Conservation (phyloP, 2,113 vertebrate genomes). For the Polypterus bichir region DNA sequence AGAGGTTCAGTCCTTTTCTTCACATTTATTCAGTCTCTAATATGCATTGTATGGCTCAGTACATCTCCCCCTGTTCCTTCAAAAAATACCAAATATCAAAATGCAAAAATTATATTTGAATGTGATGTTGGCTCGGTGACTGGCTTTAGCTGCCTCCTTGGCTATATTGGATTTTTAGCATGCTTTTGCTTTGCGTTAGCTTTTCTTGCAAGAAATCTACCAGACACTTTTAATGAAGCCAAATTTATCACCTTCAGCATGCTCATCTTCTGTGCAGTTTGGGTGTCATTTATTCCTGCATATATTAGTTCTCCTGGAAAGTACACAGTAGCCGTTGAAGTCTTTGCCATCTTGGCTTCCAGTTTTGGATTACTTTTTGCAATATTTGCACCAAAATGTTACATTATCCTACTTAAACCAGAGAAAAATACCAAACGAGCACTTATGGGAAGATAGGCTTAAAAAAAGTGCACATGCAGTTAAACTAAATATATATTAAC, state of each 20-base stretch:
- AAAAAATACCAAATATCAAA: not conserved
- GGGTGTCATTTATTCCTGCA: not conserved
- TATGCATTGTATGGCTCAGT: not conserved
- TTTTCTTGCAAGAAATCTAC: not conserved
- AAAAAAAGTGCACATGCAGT: too few relatives aligned
- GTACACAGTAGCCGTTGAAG: not conserved
- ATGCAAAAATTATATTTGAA: not conserved
- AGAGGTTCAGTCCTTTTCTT: not conserved
- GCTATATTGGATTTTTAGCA: not conserved
- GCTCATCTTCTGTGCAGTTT: not conserved
- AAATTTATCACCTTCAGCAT: constrained; percentile 2
- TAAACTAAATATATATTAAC: too few relatives aligned
- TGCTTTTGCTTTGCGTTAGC: not conserved
- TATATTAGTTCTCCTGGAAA: not conserved
- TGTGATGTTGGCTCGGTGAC: not conserved
- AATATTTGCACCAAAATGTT: not conserved
- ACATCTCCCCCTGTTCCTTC: not conserved
- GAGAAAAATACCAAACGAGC: not conserved
- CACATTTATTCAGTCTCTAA: not conserved
- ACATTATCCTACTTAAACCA: not conserved
- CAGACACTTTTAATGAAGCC: not conserved
- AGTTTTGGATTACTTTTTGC: not conserved
- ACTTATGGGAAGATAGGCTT: not conserved
- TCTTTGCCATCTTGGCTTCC: not conserved
- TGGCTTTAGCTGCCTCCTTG: not conserved